A percentile compares a stretch with the other conserved stretches of the same genome.
phyloP scores from a whole-genome alignment of 1,140 invertebrate genomes.

The Macrobrachium nipponense region DNA sequence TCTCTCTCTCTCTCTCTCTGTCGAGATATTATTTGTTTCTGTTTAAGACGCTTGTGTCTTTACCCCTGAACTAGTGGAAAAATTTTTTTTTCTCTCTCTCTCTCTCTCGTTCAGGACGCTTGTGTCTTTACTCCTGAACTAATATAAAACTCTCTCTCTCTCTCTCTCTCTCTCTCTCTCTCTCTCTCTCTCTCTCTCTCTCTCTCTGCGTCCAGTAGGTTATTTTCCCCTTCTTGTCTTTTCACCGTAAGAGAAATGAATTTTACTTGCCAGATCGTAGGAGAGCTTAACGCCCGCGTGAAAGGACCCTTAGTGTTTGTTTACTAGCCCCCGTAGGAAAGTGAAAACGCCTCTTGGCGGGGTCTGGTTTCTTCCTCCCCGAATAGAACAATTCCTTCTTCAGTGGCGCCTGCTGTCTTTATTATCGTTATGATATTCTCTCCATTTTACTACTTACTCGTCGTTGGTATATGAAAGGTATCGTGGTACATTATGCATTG shows the following conservation, averaged over 20 bases:
- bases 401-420: too few relatives aligned
- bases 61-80: too few relatives aligned
- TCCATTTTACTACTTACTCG: too few relatives aligned
- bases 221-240: background rate
- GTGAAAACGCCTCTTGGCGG: too few relatives aligned
- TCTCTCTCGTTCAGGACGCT: background rate
- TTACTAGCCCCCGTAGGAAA: too few relatives aligned
- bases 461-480: too few relatives aligned
- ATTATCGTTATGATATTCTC: too few relatives aligned
- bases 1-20: background rate
- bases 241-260: background rate
- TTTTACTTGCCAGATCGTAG: background rate
- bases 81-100: background rate
- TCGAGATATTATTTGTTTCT: background rate
- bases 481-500: too few relatives aligned
- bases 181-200: background rate
- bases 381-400: too few relatives aligned
- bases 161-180: constrained; percentile 2
- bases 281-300: background rate
- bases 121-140: too few relatives aligned
- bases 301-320: too few relatives aligned
- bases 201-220: background rate
- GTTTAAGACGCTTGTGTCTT: background rate
- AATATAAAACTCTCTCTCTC: background rate
- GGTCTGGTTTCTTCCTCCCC: too few relatives aligned